Conservation (phyloP, 1,140 invertebrate genomes). For the Stegodyphus mimosarum region DNA sequence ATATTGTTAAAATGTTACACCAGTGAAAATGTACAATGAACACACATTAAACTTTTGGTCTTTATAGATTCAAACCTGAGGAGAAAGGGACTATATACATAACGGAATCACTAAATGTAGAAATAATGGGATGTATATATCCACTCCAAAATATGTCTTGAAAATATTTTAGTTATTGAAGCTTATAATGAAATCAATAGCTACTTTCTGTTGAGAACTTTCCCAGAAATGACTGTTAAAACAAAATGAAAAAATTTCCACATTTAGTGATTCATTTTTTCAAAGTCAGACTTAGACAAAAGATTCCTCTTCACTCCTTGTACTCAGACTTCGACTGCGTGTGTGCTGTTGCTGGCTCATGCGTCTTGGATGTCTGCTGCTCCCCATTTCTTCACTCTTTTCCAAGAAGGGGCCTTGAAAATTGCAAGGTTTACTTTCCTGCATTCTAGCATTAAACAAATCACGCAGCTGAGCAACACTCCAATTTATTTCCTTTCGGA, state of each 20-base stretch:
- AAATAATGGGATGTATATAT: background rate
- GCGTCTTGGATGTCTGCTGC: background rate
- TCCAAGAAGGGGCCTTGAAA: constrained; percentile 3
- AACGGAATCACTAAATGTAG: constrained; percentile 33
- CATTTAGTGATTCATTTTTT: constrained; percentile 40
- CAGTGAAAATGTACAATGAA: constrained; percentile 57
- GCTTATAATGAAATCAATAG: too few relatives aligned
- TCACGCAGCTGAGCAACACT: constrained; percentile 68
- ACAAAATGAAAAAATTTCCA: constrained; percentile 1
- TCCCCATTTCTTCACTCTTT: constrained; percentile 16
- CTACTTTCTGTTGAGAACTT: too few relatives aligned
- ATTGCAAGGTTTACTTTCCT: constrained; percentile 7
- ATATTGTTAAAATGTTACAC: constrained; percentile 34
- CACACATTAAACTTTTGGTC: constrained; percentile 43
- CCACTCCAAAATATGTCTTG: background rate
- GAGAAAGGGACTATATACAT: constrained; percentile 30
- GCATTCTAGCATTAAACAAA: constrained; percentile 64
- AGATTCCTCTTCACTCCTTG: constrained; percentile 52
- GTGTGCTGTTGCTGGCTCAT: constrained; percentile 26
- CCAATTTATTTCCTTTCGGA: constrained; percentile 68
- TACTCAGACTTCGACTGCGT: constrained; percentile 44
- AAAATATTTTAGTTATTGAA: too few relatives aligned
- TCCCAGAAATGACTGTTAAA: background rate
- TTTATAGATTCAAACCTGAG: constrained; percentile 45
- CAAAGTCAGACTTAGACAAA: constrained; percentile 52